These are phyloP conservation scores for Heliconius ismenius DNA, from an alignment of 2,888 invertebrate species.

Conservation along the genomic window DNA sequence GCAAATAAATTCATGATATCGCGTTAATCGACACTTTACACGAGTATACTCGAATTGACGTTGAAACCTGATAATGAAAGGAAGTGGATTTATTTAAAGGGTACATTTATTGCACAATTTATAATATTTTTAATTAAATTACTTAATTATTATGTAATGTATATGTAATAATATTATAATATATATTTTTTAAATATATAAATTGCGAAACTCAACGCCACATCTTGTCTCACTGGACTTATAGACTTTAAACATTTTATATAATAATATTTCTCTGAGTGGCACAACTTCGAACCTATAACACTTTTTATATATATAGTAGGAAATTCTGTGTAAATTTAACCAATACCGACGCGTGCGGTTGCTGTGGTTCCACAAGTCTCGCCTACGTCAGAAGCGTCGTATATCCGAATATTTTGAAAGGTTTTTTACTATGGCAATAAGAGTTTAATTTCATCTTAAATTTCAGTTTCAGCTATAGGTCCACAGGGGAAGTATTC, in stretches of 20 bases:
- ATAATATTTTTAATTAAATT: not conserved
- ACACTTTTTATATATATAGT: too few species aligned
- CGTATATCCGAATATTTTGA: too few species aligned
- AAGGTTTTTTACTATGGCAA: too few species aligned
- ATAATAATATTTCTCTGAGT: too few species aligned
- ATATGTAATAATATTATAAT: not conserved
- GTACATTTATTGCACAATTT: constrained; percentile 3
- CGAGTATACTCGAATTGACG: constrained; percentile 31
- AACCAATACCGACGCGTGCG: too few species aligned
- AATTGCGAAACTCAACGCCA: not conserved
- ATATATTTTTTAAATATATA: not conserved
- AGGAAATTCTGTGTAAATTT: too few species aligned
- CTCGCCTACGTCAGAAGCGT: too few species aligned
- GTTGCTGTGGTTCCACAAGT: too few species aligned
- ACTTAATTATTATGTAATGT: not conserved
- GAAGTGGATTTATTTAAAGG: constrained; percentile 22
- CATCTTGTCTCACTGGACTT: not conserved
- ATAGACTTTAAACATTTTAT: not conserved
- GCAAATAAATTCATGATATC: constrained; percentile 36
- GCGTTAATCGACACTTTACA: constrained; percentile 37
- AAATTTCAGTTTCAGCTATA: too few species aligned
- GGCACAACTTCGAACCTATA: too few species aligned
- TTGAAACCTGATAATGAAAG: constrained; percentile 28
- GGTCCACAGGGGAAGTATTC: too few species aligned
- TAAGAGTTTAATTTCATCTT: too few species aligned